A percentile compares a stretch with the other conserved stretches of the same genome.
These are phyloP conservation scores for Cosmorhoe ocellata DNA, from an alignment of 2,888 invertebrate species.

Conservation along the genomic window DNA sequence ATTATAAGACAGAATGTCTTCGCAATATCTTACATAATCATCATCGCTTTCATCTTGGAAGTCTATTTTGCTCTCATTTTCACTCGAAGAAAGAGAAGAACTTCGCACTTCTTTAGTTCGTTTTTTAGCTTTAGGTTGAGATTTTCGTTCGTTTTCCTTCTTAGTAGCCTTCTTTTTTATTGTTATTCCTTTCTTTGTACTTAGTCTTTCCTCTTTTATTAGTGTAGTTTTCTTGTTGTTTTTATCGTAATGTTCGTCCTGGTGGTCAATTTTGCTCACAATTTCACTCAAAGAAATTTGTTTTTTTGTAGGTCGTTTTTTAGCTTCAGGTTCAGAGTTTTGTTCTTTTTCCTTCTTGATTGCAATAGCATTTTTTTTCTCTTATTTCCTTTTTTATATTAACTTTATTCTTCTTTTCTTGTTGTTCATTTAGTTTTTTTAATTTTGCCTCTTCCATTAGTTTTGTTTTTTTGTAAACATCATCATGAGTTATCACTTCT, in stretches of 20 bases:
- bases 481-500: slow-evolving; percentile 6
- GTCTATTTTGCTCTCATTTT: background rate
- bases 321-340: background rate
- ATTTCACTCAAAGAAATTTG: background rate
- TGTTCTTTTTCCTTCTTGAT: background rate
- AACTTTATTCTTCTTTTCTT: background rate
- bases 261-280: background rate
- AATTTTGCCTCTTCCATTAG: background rate
- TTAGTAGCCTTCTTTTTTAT: background rate
- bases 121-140: slow-evolving; percentile 1
- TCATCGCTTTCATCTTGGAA: slow-evolving; percentile 2
- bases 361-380: background rate
- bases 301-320: background rate
- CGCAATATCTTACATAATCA: slow-evolving; percentile 1
- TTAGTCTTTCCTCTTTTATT: background rate
- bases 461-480: slow-evolving; percentile 2
- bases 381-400: background rate
- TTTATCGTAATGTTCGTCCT: background rate
- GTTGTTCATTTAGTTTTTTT: background rate
- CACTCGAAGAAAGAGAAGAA: background rate
- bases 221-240: background rate
- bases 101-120: background rate
- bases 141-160: background rate
- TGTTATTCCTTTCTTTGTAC: background rate
- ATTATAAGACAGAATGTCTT: background rate